A percentile compares a stretch with the other conserved stretches of the same genome.
Conservation (phyloP, 2,797 vertebrate species). For the Lindbergichthys nudifrons region DNA sequence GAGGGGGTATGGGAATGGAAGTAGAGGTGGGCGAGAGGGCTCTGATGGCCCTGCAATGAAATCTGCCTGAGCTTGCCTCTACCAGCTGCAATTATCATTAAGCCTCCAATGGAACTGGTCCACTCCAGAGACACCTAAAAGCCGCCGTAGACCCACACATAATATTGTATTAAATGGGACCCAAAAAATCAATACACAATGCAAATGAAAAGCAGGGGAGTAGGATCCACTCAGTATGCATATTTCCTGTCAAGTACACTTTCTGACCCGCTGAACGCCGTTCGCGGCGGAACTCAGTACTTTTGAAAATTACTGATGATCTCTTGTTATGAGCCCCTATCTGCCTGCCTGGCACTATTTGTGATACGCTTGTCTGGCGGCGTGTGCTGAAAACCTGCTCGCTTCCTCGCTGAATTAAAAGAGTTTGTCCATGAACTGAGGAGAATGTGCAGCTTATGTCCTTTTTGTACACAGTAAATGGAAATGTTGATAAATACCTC, state of each 20-base stretch:
- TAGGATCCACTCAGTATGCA: constrained; percentile 90
- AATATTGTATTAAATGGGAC: constrained; percentile 89
- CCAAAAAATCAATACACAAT: constrained; percentile 89
- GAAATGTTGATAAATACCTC: constrained; percentile 84
- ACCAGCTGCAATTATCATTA: constrained; percentile 87
- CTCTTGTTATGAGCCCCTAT: constrained; percentile 84
- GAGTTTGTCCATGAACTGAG: constrained; percentile 82
- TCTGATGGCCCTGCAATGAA: constrained; percentile 79
- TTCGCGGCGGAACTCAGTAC: constrained; percentile 82
- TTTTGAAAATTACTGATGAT: constrained; percentile 87
- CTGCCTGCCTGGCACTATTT: constrained; percentile 76
- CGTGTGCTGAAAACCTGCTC: constrained; percentile 68
- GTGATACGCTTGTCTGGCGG: constrained; percentile 79
- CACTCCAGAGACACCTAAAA: constrained; percentile 86
- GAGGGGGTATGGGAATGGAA: constrained; percentile 77
- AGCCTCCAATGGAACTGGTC: constrained; percentile 84
- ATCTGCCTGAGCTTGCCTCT: constrained; percentile 84
- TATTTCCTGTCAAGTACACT: constrained; percentile 91
- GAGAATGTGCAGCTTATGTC: constrained; percentile 82
- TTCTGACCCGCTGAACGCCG: constrained; percentile 86
- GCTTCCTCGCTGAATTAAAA: constrained; percentile 80
- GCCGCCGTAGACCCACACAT: constrained; percentile 84
- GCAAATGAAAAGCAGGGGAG: constrained; percentile 88
- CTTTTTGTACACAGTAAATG: constrained; percentile 82
- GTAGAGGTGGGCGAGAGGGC: constrained; percentile 78